Conservation (phyloP, 1,140 invertebrate species). For the Lithobius niger region DNA sequence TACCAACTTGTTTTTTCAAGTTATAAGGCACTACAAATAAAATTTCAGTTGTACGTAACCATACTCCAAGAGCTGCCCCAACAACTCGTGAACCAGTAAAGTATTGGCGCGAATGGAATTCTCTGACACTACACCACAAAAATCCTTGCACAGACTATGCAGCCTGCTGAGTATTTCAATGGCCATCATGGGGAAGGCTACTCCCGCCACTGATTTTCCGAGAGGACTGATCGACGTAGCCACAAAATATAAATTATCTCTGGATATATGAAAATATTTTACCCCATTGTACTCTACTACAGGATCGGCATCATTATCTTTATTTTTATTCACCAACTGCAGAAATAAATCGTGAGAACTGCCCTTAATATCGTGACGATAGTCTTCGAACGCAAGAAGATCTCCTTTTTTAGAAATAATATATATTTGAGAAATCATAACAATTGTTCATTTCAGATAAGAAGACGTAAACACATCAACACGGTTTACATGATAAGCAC, state of each 20-base stretch:
- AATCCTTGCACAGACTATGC: neutral
- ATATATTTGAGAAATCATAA: too few species aligned
- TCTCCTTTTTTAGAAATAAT: too few species aligned
- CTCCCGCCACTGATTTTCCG: neutral
- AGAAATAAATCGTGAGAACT: neutral
- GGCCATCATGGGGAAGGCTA: neutral
- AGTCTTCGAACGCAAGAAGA: too few species aligned
- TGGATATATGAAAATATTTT: neutral
- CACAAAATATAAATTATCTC: constrained; percentile 1
- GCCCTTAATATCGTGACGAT: neutral
- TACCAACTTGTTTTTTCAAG: too few species aligned
- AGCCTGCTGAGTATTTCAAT: neutral
- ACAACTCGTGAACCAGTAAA: neutral
- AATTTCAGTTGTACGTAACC: too few species aligned
- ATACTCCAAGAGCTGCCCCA: neutral
- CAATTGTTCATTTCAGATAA: too few species aligned
- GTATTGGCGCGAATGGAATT: neutral
- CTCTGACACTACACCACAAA: neutral
- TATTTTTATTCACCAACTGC: neutral
- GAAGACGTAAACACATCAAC: too few species aligned
- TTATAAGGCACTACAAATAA: too few species aligned
- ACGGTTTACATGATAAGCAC: too few species aligned
- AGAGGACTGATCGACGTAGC: neutral
- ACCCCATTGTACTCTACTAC: neutral
- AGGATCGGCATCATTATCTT: neutral